These are phyloP conservation scores for Pogonomyrmex californicus DNA, from an alignment of 1,140 invertebrate species.

Conservation along the genomic window DNA sequence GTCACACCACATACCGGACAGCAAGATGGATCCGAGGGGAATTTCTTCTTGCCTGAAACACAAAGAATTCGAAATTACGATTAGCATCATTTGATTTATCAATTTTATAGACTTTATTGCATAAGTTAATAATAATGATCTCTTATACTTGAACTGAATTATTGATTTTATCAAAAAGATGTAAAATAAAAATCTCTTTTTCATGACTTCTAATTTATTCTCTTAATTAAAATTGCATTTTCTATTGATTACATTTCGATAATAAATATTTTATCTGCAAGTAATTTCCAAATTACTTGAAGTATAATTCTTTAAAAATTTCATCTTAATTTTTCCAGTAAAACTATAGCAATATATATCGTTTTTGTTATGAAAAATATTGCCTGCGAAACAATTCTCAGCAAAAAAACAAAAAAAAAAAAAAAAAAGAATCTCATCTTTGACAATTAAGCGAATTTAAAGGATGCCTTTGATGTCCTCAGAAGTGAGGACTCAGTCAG, in stretches of 20 bases:
- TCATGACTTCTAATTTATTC: no score
- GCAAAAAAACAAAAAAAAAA: background rate
- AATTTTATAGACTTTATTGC: background rate
- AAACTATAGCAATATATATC: background rate
- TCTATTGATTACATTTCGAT: background rate
- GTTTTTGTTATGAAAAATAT: background rate
- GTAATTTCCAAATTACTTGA: background rate
- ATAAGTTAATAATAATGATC: background rate
- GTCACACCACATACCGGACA: slow-evolving; percentile 94
- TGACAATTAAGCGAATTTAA: slow-evolving; percentile 46
- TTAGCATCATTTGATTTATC: background rate
- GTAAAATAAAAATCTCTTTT: no score
- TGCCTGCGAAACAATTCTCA: background rate
- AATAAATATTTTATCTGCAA: background rate
- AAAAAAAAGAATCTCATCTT: background rate
- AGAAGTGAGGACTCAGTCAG: background rate
- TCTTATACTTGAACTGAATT: background rate
- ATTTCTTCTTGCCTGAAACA: slow-evolving; percentile 86
- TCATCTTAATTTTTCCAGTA: background rate
- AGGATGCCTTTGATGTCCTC: slow-evolving; percentile 46
- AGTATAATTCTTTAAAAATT: background rate
- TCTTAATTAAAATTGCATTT: background rate
- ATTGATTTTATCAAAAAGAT: background rate
- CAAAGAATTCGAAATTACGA: background rate
- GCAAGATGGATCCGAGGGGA: slow-evolving; percentile 89